Percentiles rank a stretch among this genome's conserved stretches.
phyloP scores from a whole-genome alignment of 2,113 vertebrate species.

The Naja naja region DNA sequence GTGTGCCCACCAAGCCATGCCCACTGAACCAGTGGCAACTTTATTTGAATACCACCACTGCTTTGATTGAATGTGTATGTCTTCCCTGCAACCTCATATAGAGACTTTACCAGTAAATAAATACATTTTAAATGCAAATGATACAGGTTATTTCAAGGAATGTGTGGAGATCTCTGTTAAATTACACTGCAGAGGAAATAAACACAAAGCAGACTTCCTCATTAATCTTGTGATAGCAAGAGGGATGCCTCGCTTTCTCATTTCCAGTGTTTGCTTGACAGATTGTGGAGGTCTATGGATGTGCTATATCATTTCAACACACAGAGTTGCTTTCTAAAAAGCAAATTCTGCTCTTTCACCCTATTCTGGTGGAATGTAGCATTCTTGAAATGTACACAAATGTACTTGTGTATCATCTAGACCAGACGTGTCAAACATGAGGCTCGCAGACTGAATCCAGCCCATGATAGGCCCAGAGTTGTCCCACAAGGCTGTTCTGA shows the following conservation, averaged over 20 bases:
- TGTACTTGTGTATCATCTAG: not conserved
- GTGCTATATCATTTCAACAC: not conserved
- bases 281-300: not conserved
- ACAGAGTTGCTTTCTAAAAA: not conserved
- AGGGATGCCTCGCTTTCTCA: not conserved
- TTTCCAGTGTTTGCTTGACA: constrained; percentile 5
- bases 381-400: not conserved
- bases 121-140: not conserved
- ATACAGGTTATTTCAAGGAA: constrained; percentile 14
- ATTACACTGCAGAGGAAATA: constrained; percentile 5
- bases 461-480: no score
- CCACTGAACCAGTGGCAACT: no score
- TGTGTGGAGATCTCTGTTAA: not conserved
- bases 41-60: no score
- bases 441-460: no score
- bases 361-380: not conserved
- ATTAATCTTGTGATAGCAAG: constrained; percentile 16
- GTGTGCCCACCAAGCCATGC: no score
- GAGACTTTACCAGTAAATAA: not conserved
- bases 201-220: not conserved
- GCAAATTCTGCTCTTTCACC: not conserved
- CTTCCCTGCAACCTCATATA: not conserved
- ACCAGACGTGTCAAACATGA: not conserved
- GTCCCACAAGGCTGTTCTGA: no score
- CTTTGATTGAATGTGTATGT: not conserved